These are phyloP conservation scores for Chaetodon trifascialis DNA, from an alignment of 2,113 vertebrate species.

Conservation along the genomic window DNA sequence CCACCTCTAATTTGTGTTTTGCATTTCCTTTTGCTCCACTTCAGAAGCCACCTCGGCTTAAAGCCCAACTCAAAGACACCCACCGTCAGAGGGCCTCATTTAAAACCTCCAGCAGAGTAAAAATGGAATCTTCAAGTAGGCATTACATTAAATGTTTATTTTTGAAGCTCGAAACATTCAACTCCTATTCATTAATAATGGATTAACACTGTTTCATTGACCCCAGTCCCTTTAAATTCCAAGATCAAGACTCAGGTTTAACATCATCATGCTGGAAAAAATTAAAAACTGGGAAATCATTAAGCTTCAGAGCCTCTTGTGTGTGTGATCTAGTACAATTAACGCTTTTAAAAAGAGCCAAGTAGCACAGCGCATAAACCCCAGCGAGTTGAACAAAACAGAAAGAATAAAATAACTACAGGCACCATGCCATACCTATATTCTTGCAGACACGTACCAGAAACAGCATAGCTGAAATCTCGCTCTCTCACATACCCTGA, in stretches of 20 bases:
- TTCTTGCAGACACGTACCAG: conserved; percentile 74
- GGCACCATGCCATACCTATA: conserved; percentile 39
- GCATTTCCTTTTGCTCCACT: conserved; percentile 14
- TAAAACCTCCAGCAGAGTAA: background rate
- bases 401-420: conserved; percentile 17
- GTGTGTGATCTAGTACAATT: background rate
- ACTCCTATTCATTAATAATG: conserved; percentile 20
- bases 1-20: conserved; percentile 32
- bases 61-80: conserved; percentile 18
- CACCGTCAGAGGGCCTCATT: background rate
- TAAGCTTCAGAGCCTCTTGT: conserved; percentile 3
- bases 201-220: background rate
- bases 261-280: background rate
- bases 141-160: background rate
- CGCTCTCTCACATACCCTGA: background rate
- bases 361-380: background rate
- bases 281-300: conserved; percentile 4
- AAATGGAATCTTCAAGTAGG: background rate
- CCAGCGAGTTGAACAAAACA: conserved; percentile 9
- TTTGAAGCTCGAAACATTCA: conserved; percentile 3
- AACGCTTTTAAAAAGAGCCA: conserved; percentile 10
- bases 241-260: conserved; percentile 11
- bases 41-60: conserved; percentile 32
- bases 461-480: conserved; percentile 64
- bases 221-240: background rate